Evolutionary conservation across 2,888 invertebrate species (phyloP), one percentile per base, ranked within the genome.

Genomic region (Agrotis clavis): DNA sequence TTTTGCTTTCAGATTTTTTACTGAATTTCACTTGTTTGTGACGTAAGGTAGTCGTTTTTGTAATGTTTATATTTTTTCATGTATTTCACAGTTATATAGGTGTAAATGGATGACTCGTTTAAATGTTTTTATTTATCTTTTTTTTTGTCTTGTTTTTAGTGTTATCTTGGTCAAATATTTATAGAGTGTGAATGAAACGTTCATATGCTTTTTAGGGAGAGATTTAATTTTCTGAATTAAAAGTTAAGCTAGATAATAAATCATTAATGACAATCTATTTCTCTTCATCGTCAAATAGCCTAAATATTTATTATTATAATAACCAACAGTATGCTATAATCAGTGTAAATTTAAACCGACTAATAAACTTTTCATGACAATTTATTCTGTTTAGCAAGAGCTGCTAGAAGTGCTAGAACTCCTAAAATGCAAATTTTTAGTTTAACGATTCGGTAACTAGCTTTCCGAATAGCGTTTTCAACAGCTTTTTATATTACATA

Each of bases 1-100:
- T 94, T 94, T 94, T 95, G 89, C 94, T 92, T 75, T 75, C 61
- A 82, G 87, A 89, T 92, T 95, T 95, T 86, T 95, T 95, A 94
- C 87, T 86, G 85, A 89, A 92, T 92, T 94, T 93, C 95, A 95
- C 95, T 95, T 95, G 95, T 86, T 87, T 54, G 62, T 78, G 84
- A 81, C 71, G 90, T 90, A 91, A 92, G 91, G 93, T 87, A 72
- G 80, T 41, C 72, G 90, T 94, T 94, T 93, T 93, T 93, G 83
- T 89, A 79, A 84, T 93, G 95, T 94, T 94, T 92, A 92, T 88
- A 84, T 88, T 88, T 89, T 88, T 88, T 83, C 74, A 6, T 18
- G 35, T 56, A 64, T 72, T 69, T 81, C 71, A 82, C 85, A 71
- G 82, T 77, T 87, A 77, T 35, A 56, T n/a, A 82, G 83, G 77